Evolutionary conservation across 1,140 invertebrate species (phyloP).

Genomic region (Drosophila busckii): DNA sequence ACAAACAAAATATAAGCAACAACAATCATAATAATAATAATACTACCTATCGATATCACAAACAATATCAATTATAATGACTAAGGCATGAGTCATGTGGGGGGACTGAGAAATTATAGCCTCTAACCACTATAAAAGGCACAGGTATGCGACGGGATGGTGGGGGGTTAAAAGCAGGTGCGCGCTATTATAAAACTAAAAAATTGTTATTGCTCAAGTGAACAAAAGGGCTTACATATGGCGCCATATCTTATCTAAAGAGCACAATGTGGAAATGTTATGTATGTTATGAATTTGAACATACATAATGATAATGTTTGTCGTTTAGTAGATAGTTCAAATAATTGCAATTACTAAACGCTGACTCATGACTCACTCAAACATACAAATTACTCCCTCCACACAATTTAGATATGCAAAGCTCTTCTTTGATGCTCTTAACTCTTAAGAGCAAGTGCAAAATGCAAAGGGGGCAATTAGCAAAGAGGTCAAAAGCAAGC

Average conservation of each 20-base stretch:
- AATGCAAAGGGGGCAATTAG: constrained; percentile 18
- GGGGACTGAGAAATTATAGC: not conserved
- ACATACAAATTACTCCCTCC: too few species aligned
- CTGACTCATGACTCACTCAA: too few species aligned
- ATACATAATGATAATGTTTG: too few species aligned
- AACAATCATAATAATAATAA: not conserved
- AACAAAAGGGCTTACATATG: too few species aligned
- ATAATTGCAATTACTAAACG: too few species aligned
- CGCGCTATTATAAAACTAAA: too few species aligned
- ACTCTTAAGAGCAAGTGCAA: not conserved
- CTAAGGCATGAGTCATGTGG: constrained; percentile 29
- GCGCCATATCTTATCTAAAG: too few species aligned
- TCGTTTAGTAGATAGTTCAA: too few species aligned
- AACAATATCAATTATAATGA: constrained; percentile 36
- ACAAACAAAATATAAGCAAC: constrained; percentile 3
- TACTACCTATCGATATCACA: constrained; percentile 22
- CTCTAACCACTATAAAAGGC: not conserved
- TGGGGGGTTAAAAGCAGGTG: not conserved
- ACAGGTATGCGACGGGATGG: too few species aligned
- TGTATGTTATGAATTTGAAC: too few species aligned
- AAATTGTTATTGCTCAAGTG: too few species aligned
- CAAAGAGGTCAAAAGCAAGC: constrained; percentile 13
- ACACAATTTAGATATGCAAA: not conserved
- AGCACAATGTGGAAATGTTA: too few species aligned
- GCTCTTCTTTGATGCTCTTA: not conserved